Base-by-base conservation (phyloP, 2,888 invertebrate genomes). In the Blomia tropicalis region DNA sequence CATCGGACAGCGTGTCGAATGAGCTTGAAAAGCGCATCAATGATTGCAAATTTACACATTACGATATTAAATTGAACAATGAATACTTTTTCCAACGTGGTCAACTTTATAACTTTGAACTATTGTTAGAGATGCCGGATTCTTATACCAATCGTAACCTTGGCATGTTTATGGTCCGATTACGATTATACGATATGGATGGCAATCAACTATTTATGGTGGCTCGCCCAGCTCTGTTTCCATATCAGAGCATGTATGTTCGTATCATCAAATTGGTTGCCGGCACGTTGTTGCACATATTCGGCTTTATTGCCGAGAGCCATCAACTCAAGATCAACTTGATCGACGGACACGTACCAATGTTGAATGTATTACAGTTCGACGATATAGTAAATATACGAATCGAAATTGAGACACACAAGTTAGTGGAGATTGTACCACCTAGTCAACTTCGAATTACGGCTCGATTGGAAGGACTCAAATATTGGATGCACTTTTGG, bases 111-210 rank as follows among this genome's bases (percentile, higher is more conserved):
- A 22, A 30, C 3, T 64, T 66, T 30, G 36, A n/a, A 1, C 30
- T 66, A 25, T 54, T 58, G 14, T 30, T 66, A 27, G 22, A 54
- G 36, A 30, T 66, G 29, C 66, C 66, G 1, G 66, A 66, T 58
- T 65, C 64, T 2, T 59, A 64, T 1, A 60, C 60, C 17, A 66
- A 66, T 41, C 65, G 63, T 60, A 30, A 44, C 41, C 66, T 66
- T 25, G 66, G 66, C 4, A 56, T 64, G 63, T 66, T 66, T 44
- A 66, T 66, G 66, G 25, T 66, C 4, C 44, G 63, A 43, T 32
- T 66, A 25, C 27, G 27, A 2, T 44, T 66, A 22, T 25, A 60
- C n/a, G 63, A 64, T 58, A 29, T 31, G 17, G 43, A 62, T 17
- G 36, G 29, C 4, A 41, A 58, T 25, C 27, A 30, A 7, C 27